phyloP scores from a whole-genome alignment of 2,797 vertebrate species.

The Anguilla obscura region DNA sequence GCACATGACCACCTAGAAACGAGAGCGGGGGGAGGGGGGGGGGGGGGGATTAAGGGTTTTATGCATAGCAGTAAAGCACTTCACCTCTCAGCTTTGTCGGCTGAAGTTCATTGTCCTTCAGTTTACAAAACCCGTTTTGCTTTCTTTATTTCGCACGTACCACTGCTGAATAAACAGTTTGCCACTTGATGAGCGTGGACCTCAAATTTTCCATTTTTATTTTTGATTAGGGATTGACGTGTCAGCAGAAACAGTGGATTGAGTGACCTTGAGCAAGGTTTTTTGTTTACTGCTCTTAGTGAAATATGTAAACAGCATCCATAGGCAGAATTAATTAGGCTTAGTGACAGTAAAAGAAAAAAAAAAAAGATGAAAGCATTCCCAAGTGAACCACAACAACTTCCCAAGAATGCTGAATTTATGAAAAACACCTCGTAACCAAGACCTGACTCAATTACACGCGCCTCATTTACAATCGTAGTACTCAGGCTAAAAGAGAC shows the following conservation, averaged over 20 bases:
- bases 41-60: background rate
- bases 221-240: background rate
- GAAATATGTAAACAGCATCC: background rate
- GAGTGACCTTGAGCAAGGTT: background rate
- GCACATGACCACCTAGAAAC: conserved; percentile 78
- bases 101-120: background rate
- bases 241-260: background rate
- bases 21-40: background rate
- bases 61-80: background rate
- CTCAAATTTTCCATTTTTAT: background rate
- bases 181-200: background rate
- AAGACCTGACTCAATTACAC: background rate
- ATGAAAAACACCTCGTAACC: background rate
- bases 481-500: background rate
- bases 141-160: background rate
- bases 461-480: background rate
- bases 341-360: background rate
- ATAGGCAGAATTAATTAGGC: background rate
- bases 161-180: background rate
- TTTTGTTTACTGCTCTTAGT: background rate
- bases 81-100: background rate
- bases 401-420: background rate
- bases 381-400: background rate
- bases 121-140: background rate
- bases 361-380: background rate